Evolutionary conservation across 2,113 vertebrate species (phyloP).

Genomic region (Lophochroa leadbeateri): DNA sequence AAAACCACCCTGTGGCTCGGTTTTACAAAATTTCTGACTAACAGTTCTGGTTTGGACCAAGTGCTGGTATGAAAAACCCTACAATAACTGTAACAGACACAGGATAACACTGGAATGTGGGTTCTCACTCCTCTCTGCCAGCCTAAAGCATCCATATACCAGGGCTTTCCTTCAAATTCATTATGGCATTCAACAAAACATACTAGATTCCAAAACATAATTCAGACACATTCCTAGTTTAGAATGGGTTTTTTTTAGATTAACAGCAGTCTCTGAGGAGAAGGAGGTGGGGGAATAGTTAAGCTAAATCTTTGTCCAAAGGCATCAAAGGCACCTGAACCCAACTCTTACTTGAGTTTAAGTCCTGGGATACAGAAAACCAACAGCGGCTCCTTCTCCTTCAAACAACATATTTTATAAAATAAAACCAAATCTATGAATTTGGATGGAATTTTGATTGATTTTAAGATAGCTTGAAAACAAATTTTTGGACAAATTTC

Average conservation of each 20-base stretch:
- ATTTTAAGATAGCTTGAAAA: not conserved
- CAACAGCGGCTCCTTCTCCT: not conserved
- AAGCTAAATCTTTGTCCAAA: not conserved
- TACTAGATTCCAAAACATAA: not conserved
- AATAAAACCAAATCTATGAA: not conserved
- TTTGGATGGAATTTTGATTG: not conserved
- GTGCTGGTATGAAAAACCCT: not conserved
- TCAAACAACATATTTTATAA: not conserved
- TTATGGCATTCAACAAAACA: not conserved
- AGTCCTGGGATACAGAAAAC: not conserved
- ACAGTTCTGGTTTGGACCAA: not conserved
- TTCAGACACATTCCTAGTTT: not conserved
- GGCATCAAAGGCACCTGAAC: not conserved
- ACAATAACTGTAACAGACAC: not conserved
- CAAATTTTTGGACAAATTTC: not conserved
- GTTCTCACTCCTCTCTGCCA: not conserved
- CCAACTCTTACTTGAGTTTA: not conserved
- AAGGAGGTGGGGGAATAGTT: not conserved
- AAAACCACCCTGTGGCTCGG: not conserved
- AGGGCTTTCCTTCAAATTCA: not conserved
- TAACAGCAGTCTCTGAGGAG: not conserved
- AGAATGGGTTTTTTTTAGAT: not conserved
- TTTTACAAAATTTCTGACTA: not conserved
- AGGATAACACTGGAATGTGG: not conserved
- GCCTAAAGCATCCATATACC: not conserved